Evolutionary conservation across 2,113 vertebrate genomes (phyloP).

Genomic region (Romanogobio albipinnatus): DNA sequence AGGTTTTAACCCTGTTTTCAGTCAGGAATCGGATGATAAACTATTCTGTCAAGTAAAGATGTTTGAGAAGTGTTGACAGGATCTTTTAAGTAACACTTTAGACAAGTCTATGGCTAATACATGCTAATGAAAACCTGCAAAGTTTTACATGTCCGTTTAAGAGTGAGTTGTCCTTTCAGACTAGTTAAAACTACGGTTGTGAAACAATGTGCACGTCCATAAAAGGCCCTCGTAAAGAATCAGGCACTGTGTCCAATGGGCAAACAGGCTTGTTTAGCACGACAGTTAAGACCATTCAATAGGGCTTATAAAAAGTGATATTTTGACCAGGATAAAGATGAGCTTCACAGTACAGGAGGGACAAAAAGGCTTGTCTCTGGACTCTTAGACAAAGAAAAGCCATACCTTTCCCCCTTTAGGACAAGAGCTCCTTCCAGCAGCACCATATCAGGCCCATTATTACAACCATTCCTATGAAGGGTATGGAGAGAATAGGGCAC

Average conservation of each 20-base stretch:
- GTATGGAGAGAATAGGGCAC: constrained; percentile 81
- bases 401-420: constrained; percentile 87
- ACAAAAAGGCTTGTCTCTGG: constrained; percentile 21
- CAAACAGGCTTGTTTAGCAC: background rate
- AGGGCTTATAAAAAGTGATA: constrained; percentile 3
- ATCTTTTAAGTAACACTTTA: background rate
- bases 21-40: background rate
- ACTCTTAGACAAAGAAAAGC: constrained; percentile 69
- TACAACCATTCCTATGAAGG: constrained; percentile 92
- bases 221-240: constrained; percentile 19
- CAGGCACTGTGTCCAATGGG: background rate
- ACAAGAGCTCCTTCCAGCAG: constrained; percentile 91
- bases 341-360: constrained; percentile 21
- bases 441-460: constrained; percentile 94
- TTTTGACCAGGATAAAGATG: background rate
- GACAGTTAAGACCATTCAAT: constrained; percentile 18
- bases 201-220: constrained; percentile 59
- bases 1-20: background rate
- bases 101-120: too few species aligned
- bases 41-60: background rate
- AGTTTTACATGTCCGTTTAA: too few species aligned
- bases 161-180: background rate
- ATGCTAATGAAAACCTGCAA: too few species aligned
- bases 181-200: constrained; percentile 40
- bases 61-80: background rate